These are phyloP conservation scores for Salticus scenicus DNA, from an alignment of 2,888 invertebrate genomes.

Conservation along the genomic window DNA sequence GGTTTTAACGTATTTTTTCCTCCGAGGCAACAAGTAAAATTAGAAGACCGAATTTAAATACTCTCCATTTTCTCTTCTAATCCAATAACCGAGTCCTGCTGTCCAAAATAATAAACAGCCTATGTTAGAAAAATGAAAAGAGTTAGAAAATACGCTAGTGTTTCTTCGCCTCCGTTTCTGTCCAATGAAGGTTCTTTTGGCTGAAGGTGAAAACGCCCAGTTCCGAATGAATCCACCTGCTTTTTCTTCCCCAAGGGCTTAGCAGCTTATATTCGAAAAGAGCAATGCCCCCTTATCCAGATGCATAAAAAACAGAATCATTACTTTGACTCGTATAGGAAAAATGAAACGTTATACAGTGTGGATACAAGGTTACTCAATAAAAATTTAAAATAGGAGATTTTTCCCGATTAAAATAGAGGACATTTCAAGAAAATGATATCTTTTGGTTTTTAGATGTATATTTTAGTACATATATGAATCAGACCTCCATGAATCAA, in stretches of 20 bases:
- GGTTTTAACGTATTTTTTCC: not conserved
- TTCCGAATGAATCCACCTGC: constrained; percentile 23
- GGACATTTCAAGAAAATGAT: too few species aligned
- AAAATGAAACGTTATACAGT: too few species aligned
- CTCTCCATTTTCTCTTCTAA: not conserved
- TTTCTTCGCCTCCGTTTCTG: not conserved
- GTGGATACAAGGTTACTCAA: too few species aligned
- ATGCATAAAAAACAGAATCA: constrained; percentile 13
- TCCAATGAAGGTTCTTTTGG: constrained; percentile 1
- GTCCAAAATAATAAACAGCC: not conserved
- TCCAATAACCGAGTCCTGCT: not conserved
- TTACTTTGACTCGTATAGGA: not conserved
- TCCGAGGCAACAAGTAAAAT: not conserved
- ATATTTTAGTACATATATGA: too few species aligned
- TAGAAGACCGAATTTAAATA: not conserved
- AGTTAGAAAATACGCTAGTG: not conserved
- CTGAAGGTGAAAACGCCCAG: constrained; percentile 9
- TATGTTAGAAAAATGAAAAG: not conserved
- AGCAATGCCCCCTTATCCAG: constrained; percentile 14
- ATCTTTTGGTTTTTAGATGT: too few species aligned
- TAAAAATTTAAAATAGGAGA: too few species aligned
- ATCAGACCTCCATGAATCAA: too few species aligned
- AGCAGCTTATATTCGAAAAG: constrained; percentile 11
- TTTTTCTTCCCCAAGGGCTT: not conserved
- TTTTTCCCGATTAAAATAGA: too few species aligned